Conservation (phyloP, 2,888 invertebrate species). For the Cosmorhoe ocellata region DNA sequence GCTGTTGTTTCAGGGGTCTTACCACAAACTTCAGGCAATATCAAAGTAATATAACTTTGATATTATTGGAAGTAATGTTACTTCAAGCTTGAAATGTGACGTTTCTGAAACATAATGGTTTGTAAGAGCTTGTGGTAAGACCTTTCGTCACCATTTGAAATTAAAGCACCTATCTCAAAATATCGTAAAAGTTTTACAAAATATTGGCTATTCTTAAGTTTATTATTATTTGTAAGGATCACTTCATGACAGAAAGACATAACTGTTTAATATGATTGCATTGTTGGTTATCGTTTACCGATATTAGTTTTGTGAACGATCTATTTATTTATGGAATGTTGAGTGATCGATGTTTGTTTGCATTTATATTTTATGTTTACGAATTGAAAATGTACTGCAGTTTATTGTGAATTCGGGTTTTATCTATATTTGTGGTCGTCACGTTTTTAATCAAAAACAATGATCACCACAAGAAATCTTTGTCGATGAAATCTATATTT, state of each 20-base stretch:
- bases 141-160: too few relatives aligned
- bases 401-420: background rate
- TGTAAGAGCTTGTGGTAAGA: too few relatives aligned
- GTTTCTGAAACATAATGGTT: too few relatives aligned
- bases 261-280: slow-evolving; percentile 3
- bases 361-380: slow-evolving; percentile 56
- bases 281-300: slow-evolving; percentile 18
- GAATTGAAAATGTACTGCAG: background rate
- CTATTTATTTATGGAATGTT: slow-evolving; percentile 57
- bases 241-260: slow-evolving; percentile 18
- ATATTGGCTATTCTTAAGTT: slow-evolving; percentile 19
- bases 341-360: slow-evolving; percentile 56
- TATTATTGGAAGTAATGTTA: too few relatives aligned
- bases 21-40: too few relatives aligned
- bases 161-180: too few relatives aligned
- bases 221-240: slow-evolving; percentile 13
- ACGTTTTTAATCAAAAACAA: background rate
- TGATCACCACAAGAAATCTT: background rate
- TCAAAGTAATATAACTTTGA: too few relatives aligned
- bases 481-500: background rate
- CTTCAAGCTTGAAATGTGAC: too few relatives aligned
- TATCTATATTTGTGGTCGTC: background rate
- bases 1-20: too few relatives aligned
- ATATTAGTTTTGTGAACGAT: slow-evolving; percentile 17
- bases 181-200: too few relatives aligned